Evolutionary conservation across 2,888 invertebrate genomes (phyloP).

Genomic region (Biston stratarius): DNA sequence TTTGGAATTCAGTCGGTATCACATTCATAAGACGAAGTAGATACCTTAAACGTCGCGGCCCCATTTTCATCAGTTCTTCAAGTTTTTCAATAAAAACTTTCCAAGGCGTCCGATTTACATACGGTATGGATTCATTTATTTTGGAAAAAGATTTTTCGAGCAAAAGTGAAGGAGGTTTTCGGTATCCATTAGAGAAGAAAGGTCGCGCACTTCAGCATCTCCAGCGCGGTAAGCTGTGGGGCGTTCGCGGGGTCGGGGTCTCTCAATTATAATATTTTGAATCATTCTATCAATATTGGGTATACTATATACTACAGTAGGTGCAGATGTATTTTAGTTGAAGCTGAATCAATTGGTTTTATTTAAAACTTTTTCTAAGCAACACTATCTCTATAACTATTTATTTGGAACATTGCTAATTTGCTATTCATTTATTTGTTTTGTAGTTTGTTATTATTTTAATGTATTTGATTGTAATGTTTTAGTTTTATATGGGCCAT

Average conservation of each 20-base stretch:
- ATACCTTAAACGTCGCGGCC: constrained; percentile 77
- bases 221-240: constrained; percentile 44
- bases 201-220: constrained; percentile 65
- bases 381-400: too few relatives aligned
- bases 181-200: constrained; percentile 78
- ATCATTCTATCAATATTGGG: constrained; percentile 55
- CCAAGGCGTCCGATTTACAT: constrained; percentile 81
- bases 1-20: constrained; percentile 66
- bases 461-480: too few relatives aligned
- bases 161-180: constrained; percentile 76
- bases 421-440: too few relatives aligned
- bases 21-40: constrained; percentile 72
- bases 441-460: too few relatives aligned
- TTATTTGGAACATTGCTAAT: too few relatives aligned
- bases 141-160: constrained; percentile 79
- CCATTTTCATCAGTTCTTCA: constrained; percentile 84
- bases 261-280: constrained; percentile 75
- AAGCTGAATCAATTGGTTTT: background rate
- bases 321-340: constrained; percentile 41
- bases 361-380: background rate
- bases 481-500: too few relatives aligned
- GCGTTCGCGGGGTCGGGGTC: constrained; percentile 55
- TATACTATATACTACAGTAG: constrained; percentile 48
- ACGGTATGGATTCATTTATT: constrained; percentile 84
- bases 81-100: constrained; percentile 87